A percentile compares a stretch with the other conserved stretches of the same genome.
These are phyloP conservation scores for Trachelipus rathkii DNA, from an alignment of 1,140 invertebrate species.

Conservation along the genomic window DNA sequence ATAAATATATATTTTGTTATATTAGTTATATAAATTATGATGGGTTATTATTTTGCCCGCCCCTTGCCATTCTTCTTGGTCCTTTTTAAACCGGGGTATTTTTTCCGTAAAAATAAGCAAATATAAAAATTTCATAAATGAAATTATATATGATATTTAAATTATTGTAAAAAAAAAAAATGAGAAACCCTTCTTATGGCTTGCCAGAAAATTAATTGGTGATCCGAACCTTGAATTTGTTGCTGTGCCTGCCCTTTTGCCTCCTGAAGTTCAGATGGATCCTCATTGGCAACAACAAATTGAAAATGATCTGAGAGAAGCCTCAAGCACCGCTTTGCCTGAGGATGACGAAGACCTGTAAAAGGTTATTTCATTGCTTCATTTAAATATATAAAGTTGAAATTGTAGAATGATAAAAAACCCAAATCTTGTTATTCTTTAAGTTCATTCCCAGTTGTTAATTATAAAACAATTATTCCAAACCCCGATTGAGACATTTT, in stretches of 20 bases:
- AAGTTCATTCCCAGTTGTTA: slow-evolving; percentile 3
- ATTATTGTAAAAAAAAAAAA: no score
- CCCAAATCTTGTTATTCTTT: slow-evolving; percentile 3
- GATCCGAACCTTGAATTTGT: slow-evolving; percentile 99
- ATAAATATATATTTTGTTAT: no score
- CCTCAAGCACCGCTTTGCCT: slow-evolving; percentile 84
- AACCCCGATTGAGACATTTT: slow-evolving; percentile 4
- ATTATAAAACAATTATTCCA: neutral
- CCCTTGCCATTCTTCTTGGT: no score
- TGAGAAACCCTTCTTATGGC: slow-evolving; percentile 99
- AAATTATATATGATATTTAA: no score
- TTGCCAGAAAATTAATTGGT: slow-evolving; percentile 94
- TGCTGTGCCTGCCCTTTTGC: slow-evolving; percentile 95
- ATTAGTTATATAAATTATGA: no score
- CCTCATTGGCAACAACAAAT: slow-evolving; percentile 92
- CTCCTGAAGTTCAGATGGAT: slow-evolving; percentile 98
- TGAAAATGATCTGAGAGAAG: slow-evolving; percentile 92
- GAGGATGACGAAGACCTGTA: slow-evolving; percentile 96
- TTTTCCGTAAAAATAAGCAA: no score
- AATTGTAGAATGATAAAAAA: neutral
- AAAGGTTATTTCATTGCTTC: neutral
- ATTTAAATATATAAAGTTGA: neutral
- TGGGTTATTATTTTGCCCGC: no score
- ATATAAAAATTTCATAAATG: no score
- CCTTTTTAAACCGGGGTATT: no score